A percentile compares a stretch with the other conserved stretches of the same genome.
Conservation (phyloP, 2,888 invertebrate genomes). For the Helobdella robusta region DNA sequence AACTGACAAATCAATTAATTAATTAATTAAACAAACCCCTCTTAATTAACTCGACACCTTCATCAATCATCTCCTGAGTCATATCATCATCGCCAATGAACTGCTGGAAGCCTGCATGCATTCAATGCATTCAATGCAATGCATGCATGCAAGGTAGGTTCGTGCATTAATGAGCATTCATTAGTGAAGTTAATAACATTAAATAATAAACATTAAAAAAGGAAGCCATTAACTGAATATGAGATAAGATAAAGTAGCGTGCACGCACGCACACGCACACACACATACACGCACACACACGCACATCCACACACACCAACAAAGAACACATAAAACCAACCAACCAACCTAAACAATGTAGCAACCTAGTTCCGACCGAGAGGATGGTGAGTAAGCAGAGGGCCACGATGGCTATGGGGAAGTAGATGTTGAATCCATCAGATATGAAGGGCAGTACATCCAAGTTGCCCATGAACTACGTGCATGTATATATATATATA, state of each 20-base stretch:
- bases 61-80: constrained; percentile 82
- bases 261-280: too few relatives aligned
- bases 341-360: not conserved
- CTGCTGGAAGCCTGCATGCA: constrained; percentile 68
- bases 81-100: constrained; percentile 88
- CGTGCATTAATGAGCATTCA: not conserved
- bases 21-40: constrained; percentile 57
- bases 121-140: not conserved
- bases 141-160: not conserved
- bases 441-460: constrained; percentile 91
- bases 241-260: too few relatives aligned
- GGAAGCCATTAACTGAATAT: too few relatives aligned
- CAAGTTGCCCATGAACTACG: constrained; percentile 92
- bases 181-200: not conserved
- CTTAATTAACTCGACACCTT: constrained; percentile 81
- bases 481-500: too few relatives aligned
- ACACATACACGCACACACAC: not conserved
- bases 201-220: not conserved
- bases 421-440: constrained; percentile 96
- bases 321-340: not conserved
- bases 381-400: constrained; percentile 89
- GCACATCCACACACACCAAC: not conserved
- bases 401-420: constrained; percentile 88
- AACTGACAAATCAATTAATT: not conserved
- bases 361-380: constrained; percentile 76